Percentiles rank a stretch among this genome's conserved stretches.
phyloP scores from a whole-genome alignment of 2,113 vertebrate genomes.

The Oreochromis niloticus region DNA sequence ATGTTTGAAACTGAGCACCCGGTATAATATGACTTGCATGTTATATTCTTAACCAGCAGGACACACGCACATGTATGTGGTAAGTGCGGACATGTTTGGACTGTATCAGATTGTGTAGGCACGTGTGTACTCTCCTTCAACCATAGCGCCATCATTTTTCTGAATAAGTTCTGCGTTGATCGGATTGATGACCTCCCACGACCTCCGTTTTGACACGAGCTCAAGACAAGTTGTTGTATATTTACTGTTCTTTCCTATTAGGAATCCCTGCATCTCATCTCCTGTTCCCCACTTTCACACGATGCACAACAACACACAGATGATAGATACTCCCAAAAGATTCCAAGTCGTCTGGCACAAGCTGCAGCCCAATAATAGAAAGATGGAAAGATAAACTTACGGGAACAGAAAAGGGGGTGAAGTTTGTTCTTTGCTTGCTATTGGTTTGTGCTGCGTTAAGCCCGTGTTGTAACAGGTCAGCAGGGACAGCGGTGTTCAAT shows the following conservation, averaged over 20 bases:
- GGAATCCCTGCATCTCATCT: background rate
- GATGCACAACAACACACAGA: background rate
- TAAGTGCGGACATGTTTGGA: background rate
- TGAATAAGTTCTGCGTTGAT: background rate
- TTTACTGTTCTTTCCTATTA: background rate
- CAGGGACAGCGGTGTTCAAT: background rate
- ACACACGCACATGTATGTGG: background rate
- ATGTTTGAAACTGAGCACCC: conserved; percentile 11
- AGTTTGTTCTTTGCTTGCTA: background rate
- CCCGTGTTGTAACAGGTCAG: background rate
- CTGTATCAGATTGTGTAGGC: background rate
- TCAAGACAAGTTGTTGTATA: background rate
- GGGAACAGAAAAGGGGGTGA: background rate
- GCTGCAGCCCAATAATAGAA: conserved; percentile 18
- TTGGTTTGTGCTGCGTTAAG: background rate
- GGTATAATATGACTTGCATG: conserved; percentile 23
- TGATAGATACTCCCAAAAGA: background rate
- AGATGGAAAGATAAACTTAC: conserved; percentile 4
- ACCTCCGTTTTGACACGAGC: background rate
- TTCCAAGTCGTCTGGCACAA: background rate
- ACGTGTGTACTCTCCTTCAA: background rate
- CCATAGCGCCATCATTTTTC: background rate
- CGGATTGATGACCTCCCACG: background rate
- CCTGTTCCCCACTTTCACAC: background rate
- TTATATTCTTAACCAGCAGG: conserved; percentile 6